Percentiles rank a stretch among this genome's conserved stretches.
Evolutionary conservation across 2,888 invertebrate genomes (phyloP).

Genomic region (Corbicula japonica): DNA sequence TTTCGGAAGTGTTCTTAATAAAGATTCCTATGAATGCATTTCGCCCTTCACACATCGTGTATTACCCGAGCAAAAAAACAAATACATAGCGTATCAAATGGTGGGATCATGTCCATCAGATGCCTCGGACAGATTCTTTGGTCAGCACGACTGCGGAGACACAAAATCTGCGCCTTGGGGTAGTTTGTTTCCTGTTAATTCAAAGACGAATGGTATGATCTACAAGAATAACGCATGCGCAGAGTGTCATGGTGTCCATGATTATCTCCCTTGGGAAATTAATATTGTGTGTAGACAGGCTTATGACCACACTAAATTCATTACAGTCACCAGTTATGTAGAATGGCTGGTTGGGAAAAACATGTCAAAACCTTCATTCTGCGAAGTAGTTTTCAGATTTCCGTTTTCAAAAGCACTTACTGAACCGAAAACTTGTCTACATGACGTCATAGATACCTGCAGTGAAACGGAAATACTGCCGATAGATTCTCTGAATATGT

Average conservation of each 20-base stretch:
- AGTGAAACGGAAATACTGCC: neutral
- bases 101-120: neutral
- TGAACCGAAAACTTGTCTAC: slow-evolving; percentile 3
- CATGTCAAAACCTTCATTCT: too few relatives aligned
- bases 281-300: too few relatives aligned
- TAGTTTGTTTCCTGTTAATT: slow-evolving; percentile 13
- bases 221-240: slow-evolving; percentile 25
- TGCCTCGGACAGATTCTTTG: neutral
- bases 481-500: neutral
- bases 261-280: too few relatives aligned
- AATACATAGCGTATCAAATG: slow-evolving; percentile 3
- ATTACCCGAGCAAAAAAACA: neutral
- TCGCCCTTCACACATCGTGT: neutral
- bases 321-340: too few relatives aligned
- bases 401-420: too few relatives aligned
- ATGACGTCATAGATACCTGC: neutral
- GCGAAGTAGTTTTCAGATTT: too few relatives aligned
- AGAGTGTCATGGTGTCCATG: slow-evolving; percentile 4
- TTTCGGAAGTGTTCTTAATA: neutral
- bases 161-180: slow-evolving; percentile 6
- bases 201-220: neutral
- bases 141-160: slow-evolving; percentile 4
- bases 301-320: too few relatives aligned
- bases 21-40: slow-evolving; percentile 2
- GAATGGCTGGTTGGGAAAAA: too few relatives aligned